A percentile compares a stretch with the other conserved stretches of the same genome.
These are phyloP conservation scores for Ophioderma brevispina DNA, from an alignment of 35 echinoderm and acorn worm species.

Conservation along the genomic window DNA sequence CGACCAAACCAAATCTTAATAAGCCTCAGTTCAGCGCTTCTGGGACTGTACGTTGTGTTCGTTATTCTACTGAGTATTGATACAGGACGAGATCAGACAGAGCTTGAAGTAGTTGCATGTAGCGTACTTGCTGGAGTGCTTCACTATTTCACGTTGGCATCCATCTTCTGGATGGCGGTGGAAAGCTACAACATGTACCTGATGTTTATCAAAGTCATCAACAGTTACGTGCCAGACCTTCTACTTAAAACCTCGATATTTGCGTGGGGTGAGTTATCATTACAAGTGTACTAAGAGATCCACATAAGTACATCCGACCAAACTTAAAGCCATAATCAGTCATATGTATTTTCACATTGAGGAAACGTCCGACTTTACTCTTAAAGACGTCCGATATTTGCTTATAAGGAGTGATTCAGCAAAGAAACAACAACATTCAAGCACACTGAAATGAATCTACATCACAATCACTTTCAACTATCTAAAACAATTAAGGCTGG, in stretches of 20 bases:
- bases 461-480: too few relatives aligned
- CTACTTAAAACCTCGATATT: conserved; percentile 8
- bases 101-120: neutral
- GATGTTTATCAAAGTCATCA: conserved; percentile 54
- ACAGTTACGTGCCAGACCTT: neutral
- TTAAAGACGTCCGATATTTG: too few relatives aligned
- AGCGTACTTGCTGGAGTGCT: conserved; percentile 56
- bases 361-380: too few relatives aligned
- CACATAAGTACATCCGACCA: too few relatives aligned
- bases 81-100: neutral
- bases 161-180: conserved; percentile 87
- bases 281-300: too few relatives aligned
- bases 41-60: neutral
- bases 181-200: conserved; percentile 91
- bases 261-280: conserved; percentile 32
- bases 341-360: too few relatives aligned
- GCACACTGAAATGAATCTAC: too few relatives aligned
- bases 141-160: conserved; percentile 79
- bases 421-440: too few relatives aligned
- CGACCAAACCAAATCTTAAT: neutral
- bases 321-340: too few relatives aligned
- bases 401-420: too few relatives aligned
- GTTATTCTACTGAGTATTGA: neutral
- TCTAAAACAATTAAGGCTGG: too few relatives aligned
- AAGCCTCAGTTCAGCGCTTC: neutral